Evolutionary conservation across 2,888 invertebrate species (phyloP), one percentile per base, ranked within the genome.

Genomic region (Azorinus chamasolen): DNA sequence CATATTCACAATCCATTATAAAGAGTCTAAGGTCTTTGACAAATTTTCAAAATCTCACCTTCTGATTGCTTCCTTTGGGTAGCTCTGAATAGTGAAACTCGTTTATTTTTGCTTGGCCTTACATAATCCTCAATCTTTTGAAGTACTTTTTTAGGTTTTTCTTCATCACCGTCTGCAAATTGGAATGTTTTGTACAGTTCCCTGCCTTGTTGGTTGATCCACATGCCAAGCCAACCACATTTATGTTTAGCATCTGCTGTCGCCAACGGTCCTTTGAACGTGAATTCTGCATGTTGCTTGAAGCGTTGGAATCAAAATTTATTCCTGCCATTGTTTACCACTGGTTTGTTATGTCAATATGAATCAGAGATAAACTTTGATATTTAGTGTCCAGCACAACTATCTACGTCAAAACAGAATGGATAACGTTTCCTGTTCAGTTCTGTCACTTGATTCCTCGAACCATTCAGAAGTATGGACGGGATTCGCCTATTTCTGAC

Each of bases 121-220:
- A 66, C 66, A 39, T 57, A 66, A 0, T 59, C 58, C 39, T 77
- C 75, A 10, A 79, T 37, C 51, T 82, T 75, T 22, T 63, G 43
- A 14, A 79, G 27, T 4, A 79, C 51, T 37, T 14, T 53, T 14
- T 62, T 55, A 6, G 78, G 70, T 10, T 76, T 43, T 45, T 80
- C 64, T 53, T 73, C 57, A 3, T 79, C 48, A 5, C 32, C 75
- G 1, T 59, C 70, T 4, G 22, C 74, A 58, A 70, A 80, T 14
- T 16, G 18, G 32, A 78, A 70, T 3, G 82, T 79, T 70, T 82
- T 75, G 66, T 79, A 82, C 0, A 82, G 51, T 54, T 81, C 74
- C 1, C 75, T 50, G 0, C 82, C 82, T 32, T 79, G 72, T 54
- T 75, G 57, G 22, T 72, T 72, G 18, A 79, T 70, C 80, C 83